phyloP scores from a whole-genome alignment of 2,797 vertebrate species.

The Xenops minutus region DNA sequence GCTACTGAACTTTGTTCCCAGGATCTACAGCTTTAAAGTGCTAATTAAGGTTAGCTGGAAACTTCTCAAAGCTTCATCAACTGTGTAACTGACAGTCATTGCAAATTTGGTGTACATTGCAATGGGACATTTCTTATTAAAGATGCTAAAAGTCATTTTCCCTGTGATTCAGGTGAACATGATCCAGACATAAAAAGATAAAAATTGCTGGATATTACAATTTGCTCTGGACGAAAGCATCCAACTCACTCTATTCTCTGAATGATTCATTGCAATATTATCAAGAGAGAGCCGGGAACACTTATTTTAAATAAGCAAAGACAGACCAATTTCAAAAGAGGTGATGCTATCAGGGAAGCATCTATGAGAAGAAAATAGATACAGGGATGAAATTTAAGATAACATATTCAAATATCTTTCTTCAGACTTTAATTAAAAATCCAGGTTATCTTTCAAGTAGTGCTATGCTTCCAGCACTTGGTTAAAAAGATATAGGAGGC shows the following conservation, averaged over 20 bases:
- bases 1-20: neutral
- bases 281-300: neutral
- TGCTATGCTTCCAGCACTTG: neutral
- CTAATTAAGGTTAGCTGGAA: neutral
- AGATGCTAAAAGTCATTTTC: neutral
- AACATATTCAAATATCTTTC: neutral
- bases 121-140: neutral
- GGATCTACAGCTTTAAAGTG: neutral
- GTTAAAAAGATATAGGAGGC: neutral
- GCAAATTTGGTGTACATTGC: neutral
- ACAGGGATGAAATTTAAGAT: neutral
- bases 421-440: slow-evolving; percentile 12
- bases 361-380: neutral
- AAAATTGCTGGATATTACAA: neutral
- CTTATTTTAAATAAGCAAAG: neutral
- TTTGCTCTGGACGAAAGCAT: neutral
- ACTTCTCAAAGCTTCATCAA: neutral
- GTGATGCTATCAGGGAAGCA: neutral
- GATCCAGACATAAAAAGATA: neutral
- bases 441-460: neutral
- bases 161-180: neutral
- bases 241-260: neutral
- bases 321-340: neutral
- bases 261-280: neutral
- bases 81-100: neutral